Evolutionary conservation across 2,113 vertebrate species (phyloP).

Genomic region (Cyrtonyx montezumae): DNA sequence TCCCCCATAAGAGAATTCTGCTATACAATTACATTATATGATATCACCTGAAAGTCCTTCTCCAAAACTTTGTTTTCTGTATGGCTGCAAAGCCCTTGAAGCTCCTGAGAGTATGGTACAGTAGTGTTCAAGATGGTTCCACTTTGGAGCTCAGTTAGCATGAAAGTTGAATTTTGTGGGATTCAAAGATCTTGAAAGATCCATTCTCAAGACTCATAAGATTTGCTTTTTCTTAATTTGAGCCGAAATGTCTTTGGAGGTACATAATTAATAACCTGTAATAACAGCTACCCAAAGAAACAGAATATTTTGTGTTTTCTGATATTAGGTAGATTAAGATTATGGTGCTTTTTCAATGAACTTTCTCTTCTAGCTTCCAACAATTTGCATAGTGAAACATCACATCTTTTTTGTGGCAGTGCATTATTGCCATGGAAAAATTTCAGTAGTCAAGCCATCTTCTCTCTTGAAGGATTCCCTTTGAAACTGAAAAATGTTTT

Average conservation of each 20-base stretch:
- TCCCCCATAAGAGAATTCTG: neutral
- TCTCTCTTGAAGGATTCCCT: neutral
- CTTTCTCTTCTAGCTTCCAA: neutral
- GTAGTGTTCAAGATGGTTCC: neutral
- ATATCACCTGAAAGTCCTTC: neutral
- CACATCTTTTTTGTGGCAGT: neutral
- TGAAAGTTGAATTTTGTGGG: accelerated
- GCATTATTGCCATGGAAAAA: neutral
- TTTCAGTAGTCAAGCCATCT: neutral
- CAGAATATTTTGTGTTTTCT: neutral
- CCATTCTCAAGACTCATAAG: neutral
- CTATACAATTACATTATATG: neutral
- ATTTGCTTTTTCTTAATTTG: neutral
- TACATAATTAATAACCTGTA: neutral
- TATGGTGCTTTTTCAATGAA: neutral
- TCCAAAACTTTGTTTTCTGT: neutral
- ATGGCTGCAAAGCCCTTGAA: neutral
- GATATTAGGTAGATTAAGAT: neutral
- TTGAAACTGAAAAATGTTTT: neutral
- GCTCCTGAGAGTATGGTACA: neutral
- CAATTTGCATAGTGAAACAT: neutral
- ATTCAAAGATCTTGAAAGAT: neutral
- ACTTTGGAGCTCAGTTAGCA: neutral
- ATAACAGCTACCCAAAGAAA: neutral
- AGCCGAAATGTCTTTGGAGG: neutral